Evolutionary conservation across 2,888 invertebrate genomes (phyloP), one percentile per base, ranked within the genome.

Genomic region (Scrobipalpa costella): DNA sequence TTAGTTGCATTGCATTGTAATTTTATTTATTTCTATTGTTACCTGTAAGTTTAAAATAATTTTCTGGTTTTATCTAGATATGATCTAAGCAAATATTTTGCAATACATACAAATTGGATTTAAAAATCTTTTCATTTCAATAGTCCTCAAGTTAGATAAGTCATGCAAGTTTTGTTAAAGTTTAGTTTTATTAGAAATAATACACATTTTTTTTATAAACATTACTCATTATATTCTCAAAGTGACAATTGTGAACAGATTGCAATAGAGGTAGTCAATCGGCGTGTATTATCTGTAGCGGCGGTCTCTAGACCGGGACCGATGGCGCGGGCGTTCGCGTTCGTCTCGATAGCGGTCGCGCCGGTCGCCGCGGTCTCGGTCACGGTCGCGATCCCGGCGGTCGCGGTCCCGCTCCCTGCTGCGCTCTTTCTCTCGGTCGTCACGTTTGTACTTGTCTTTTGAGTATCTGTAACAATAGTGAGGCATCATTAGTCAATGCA

Each of bases 401-500:
- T 69, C 68, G 19, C 75, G 70, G 15, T 77, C 74, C n/a, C 75
- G 71, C 63, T 78, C 71, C 11, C 80, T 73, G 17, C 77, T 75
- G 1, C 74, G 71, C 9, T 59, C 50, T 15, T 55, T 62, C 36
- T 52, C 80, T 69, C 79, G 86, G 50, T 89, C 88, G 58, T 91
- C 92, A 7, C 90, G 85, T 65, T 87, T 85, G 34, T 80, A 71
- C 76, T 83, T 86, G 64, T 92, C 90, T 79, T 88, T 90, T 68
- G 83, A 70, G 68, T 92, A 90, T 72, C 93, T 93, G 79, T n/a
- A 85, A 84, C 71, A 71, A 70, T 34, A 6, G 3, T n/a, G 21
- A 33, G 27, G 27, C n/a, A n/a, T 7, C 38, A 40, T n/a, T n/a
- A n/a, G n/a, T n/a, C n/a, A n/a, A n/a, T n/a, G n/a, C n/a, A n/a